phyloP scores from a whole-genome alignment of 2,113 vertebrate genomes.

The Myanophis thanlyinensis region DNA sequence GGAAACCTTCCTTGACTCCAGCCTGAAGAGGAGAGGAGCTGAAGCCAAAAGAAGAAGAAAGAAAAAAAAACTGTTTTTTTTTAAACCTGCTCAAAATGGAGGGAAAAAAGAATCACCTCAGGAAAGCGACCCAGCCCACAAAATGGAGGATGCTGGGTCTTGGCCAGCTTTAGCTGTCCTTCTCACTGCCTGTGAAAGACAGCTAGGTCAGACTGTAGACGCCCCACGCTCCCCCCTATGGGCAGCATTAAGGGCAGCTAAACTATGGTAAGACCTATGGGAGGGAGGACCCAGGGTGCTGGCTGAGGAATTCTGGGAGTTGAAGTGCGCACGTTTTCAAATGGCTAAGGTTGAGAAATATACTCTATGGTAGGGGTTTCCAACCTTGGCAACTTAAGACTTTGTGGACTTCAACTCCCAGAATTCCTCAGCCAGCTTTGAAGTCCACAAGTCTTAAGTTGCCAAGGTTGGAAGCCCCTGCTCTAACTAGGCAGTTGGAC shows the following conservation, averaged over 20 bases:
- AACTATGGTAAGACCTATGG: not conserved
- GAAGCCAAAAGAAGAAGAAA: not conserved
- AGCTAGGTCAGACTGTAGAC: not conserved
- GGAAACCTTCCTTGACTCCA: not conserved
- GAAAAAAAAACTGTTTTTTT: not conserved
- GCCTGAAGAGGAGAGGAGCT: not conserved
- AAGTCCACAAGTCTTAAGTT: too few species aligned
- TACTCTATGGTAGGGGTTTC: too few species aligned
- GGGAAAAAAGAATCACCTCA: not conserved
- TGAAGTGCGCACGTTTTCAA: not conserved
- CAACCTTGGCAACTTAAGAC: too few species aligned
- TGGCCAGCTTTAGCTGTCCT: not conserved
- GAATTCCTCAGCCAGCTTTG: too few species aligned
- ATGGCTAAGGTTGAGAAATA: not conserved
- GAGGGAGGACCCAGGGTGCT: not conserved
- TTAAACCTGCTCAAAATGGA: not conserved
- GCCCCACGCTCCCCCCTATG: not conserved
- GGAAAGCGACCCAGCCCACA: not conserved
- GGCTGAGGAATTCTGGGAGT: not conserved
- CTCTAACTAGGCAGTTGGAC: not conserved
- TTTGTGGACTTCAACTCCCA: too few species aligned
- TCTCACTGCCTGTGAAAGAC: not conserved
- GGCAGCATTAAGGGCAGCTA: not conserved
- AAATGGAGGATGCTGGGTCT: not conserved
- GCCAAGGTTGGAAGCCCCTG: too few species aligned